Percentiles rank a stretch among this genome's conserved stretches.
phyloP scores from a whole-genome alignment of 2,797 vertebrate genomes.

The Nasua narica region DNA sequence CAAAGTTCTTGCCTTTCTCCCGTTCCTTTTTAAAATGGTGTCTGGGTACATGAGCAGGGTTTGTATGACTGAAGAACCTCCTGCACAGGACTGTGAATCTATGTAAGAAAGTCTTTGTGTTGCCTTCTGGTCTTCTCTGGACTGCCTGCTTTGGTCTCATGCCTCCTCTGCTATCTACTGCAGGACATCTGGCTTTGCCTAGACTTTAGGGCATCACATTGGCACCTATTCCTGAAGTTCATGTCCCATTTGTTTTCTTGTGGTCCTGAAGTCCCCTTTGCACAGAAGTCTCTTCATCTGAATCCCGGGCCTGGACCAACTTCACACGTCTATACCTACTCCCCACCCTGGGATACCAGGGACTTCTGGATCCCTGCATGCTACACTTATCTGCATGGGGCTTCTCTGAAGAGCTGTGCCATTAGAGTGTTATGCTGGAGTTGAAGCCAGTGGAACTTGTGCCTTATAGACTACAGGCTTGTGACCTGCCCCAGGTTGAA shows the following conservation, averaged over 20 bases:
- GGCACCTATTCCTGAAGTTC: not conserved
- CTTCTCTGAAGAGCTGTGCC: not conserved
- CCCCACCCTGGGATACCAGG: not conserved
- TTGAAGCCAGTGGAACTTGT: not conserved
- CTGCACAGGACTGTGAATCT: not conserved
- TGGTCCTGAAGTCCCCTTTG: not conserved
- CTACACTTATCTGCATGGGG: not conserved
- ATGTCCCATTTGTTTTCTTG: not conserved
- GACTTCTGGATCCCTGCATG: not conserved
- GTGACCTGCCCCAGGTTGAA: not conserved
- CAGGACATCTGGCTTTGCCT: not conserved
- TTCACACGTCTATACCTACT: not conserved
- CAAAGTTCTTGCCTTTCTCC: not conserved
- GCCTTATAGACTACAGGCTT: not conserved
- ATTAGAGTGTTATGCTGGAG: not conserved
- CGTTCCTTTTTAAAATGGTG: not conserved
- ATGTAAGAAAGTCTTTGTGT: not conserved
- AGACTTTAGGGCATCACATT: not conserved
- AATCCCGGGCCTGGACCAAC: not conserved
- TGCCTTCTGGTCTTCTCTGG: not conserved
- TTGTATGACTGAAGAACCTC: not conserved
- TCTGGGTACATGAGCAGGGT: not conserved
- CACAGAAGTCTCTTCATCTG: not conserved
- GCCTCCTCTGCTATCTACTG: not conserved
- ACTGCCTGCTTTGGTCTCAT: not conserved